Base-by-base conservation (phyloP, 2,797 vertebrate species). In the Pristis pectinata region DNA sequence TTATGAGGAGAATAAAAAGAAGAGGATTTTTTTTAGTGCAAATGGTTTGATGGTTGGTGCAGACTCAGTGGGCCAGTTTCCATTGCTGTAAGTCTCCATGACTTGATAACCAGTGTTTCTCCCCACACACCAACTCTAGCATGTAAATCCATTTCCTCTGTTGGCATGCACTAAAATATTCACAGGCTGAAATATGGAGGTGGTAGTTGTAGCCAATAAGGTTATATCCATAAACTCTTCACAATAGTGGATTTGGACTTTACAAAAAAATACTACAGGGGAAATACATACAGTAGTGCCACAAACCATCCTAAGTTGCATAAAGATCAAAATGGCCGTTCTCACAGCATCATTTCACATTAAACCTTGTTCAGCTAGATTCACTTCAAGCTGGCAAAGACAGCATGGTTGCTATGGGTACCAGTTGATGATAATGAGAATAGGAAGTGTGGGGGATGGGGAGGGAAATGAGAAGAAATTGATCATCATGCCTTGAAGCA, bases 321-420 rank as follows among this genome's bases (percentile, higher is more conserved):
- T 9, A 22, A 91, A 91, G 61, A 22, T 67, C 61, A 91, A 91
- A 41, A 91, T 67, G 61, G 56, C 95, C 22, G 30, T 44, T 91
- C 95, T 89, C 67, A 95, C 72, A 53, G 80, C 92, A 94, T 56
- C 37, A 94, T 49, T 94, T 96, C 95, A 22, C 83, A 49, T 94
- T 87, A 87, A 0, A 11, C 27, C 95, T 95, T 94, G 94, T 94
- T 95, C 95, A 95, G 95, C 95, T 95, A 95, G 11, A 24, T 77
- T 94, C 95, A 70, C 79, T 94, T 95, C 34, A 59, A 44, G 91
- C 95, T 7, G 0, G 95, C 95, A 95, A 95, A 95, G 95, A 95
- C 95, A 96, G 76, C 91, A 82, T 95, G 94, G 96, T 97, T 97
- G 96, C 96, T 95, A 96, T 96, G 96, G 96, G 96, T 96, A 96